Percentiles rank a stretch among this genome's conserved stretches.
Evolutionary conservation across 64 coral and sea anemone genomes (phyloP).

Genomic region (Stylophora pistillata): DNA sequence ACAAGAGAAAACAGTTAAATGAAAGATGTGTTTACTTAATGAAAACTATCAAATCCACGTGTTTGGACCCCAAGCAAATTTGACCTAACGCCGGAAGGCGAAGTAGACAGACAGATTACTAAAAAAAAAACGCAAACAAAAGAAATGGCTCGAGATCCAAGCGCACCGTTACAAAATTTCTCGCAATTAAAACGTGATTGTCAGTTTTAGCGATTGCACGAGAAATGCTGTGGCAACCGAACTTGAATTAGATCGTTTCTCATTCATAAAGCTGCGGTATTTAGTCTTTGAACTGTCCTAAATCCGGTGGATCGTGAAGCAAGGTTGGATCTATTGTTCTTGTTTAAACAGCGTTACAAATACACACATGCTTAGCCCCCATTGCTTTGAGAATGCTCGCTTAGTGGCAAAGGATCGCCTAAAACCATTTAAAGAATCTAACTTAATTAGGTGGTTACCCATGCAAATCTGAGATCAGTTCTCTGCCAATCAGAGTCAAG

Average conservation of each 20-base stretch:
- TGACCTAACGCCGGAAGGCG: neutral
- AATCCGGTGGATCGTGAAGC: conserved; percentile 17
- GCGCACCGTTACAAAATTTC: neutral
- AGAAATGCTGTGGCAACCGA: conserved; percentile 25
- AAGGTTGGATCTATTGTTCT: conserved; percentile 22
- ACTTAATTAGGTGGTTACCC: conserved; percentile 24
- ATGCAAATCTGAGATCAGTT: conserved; percentile 23
- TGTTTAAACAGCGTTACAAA: conserved; percentile 44
- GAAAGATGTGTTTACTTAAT: neutral
- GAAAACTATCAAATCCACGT: neutral
- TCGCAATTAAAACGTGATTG: conserved; percentile 10
- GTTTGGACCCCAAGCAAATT: neutral
- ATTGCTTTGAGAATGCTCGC: conserved; percentile 29
- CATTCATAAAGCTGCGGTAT: conserved; percentile 3
- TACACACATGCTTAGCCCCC: neutral
- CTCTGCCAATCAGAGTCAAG: neutral
- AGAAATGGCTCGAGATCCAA: no score
- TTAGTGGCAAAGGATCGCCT: neutral
- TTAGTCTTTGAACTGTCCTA: neutral
- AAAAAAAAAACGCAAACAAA: neutral
- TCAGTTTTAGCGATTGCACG: conserved; percentile 46
- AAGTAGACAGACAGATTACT: neutral
- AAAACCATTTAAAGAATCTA: conserved; percentile 35
- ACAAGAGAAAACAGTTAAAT: neutral
- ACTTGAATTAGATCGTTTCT: conserved; percentile 36